Conservation (phyloP, 1,140 invertebrate species). For the Drosophila suzukii region DNA sequence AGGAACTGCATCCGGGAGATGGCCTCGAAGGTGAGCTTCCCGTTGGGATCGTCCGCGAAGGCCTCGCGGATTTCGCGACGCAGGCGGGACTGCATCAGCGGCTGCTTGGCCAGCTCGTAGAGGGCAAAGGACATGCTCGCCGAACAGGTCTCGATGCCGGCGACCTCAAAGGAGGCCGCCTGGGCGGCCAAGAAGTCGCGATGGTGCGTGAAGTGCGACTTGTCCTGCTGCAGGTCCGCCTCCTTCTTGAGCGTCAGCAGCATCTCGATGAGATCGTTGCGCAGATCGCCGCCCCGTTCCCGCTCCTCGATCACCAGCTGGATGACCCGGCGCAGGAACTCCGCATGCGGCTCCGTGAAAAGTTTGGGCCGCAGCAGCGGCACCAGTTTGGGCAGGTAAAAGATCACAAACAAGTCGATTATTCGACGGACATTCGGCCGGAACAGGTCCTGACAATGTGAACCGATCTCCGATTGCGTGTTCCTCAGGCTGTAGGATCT, state of each 20-base stretch:
- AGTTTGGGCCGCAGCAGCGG: conserved; percentile 61
- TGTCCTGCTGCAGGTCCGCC: conserved; percentile 75
- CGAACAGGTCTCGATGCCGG: conserved; percentile 92
- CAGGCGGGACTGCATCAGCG: conserved; percentile 88
- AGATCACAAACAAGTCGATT: conserved; percentile 85
- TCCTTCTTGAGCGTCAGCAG: conserved; percentile 84
- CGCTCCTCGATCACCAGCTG: conserved; percentile 84
- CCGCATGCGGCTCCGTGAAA: conserved; percentile 58
- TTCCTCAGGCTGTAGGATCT: conserved; percentile 86
- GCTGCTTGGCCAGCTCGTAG: conserved; percentile 89
- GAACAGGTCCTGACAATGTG: conserved; percentile 85
- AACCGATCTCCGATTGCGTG: conserved; percentile 84
- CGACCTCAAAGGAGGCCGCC: conserved; percentile 89
- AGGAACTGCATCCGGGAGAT: conserved; percentile 87
- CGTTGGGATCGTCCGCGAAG: conserved; percentile 81
- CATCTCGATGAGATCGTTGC: conserved; percentile 85
- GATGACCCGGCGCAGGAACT: conserved; percentile 81
- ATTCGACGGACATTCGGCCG: conserved; percentile 86
- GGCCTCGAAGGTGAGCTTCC: conserved; percentile 86
- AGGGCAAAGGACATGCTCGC: conserved; percentile 88
- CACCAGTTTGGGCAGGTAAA: conserved; percentile 84
- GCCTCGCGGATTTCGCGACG: conserved; percentile 87
- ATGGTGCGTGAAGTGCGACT: conserved; percentile 76
- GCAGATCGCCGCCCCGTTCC: conserved; percentile 65
- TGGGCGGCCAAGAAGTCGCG: conserved; percentile 87